phyloP scores from a whole-genome alignment of 1,140 invertebrate genomes.

The Drosophila subobscura region DNA sequence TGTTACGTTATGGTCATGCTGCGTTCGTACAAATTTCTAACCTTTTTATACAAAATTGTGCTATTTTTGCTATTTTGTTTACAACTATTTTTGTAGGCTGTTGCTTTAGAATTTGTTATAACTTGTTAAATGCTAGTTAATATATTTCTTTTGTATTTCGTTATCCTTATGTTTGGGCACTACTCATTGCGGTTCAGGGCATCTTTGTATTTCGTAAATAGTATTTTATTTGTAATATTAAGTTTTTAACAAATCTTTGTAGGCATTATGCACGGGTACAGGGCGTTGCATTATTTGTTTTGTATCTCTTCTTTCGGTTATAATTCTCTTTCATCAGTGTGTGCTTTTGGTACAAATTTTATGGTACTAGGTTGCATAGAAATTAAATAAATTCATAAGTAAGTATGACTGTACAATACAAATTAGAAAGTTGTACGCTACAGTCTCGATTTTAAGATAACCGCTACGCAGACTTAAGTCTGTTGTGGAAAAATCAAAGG shows the following conservation, averaged over 20 bases:
- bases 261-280: slow-evolving; percentile 79
- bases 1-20: slow-evolving; percentile 11
- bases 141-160: slow-evolving; percentile 51
- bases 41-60: slow-evolving; percentile 73
- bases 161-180: slow-evolving; percentile 71
- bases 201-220: slow-evolving; percentile 74
- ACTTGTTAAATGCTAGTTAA: slow-evolving; percentile 73
- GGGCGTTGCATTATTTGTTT: slow-evolving; percentile 72
- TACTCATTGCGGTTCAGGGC: slow-evolving; percentile 80
- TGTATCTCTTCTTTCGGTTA: slow-evolving; percentile 18
- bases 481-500: too few species aligned
- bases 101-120: slow-evolving; percentile 78
- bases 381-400: slow-evolving; percentile 14
- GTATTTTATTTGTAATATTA: slow-evolving; percentile 60
- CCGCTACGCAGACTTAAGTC: too few species aligned
- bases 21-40: slow-evolving; percentile 54
- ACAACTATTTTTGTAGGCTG: slow-evolving; percentile 74
- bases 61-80: slow-evolving; percentile 71
- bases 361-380: slow-evolving; percentile 75
- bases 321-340: slow-evolving; percentile 33
- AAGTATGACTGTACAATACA: slow-evolving; percentile 37
- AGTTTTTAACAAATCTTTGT: slow-evolving; percentile 68
- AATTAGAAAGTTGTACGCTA: slow-evolving; percentile 3
- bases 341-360: slow-evolving; percentile 76
- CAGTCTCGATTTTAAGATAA: too few species aligned